A percentile compares a stretch with the other conserved stretches of the same genome.
These are phyloP conservation scores for Patella caerulea DNA, from an alignment of 2,888 invertebrate genomes.

Conservation along the genomic window DNA sequence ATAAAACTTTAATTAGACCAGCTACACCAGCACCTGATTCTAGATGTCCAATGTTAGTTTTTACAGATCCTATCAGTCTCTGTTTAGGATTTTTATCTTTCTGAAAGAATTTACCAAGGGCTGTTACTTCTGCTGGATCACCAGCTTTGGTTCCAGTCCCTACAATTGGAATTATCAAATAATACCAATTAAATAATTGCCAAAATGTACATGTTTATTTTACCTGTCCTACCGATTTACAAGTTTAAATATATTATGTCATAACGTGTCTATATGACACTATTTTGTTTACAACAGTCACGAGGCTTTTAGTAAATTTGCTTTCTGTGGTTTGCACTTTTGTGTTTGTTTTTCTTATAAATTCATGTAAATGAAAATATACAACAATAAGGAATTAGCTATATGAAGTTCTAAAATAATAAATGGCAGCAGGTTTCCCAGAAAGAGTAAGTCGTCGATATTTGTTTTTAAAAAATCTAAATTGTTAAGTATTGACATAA, in stretches of 20 bases:
- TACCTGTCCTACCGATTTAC: no score
- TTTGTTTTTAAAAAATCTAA: background rate
- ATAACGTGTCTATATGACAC: no score
- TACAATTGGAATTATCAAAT: slow-evolving; percentile 21
- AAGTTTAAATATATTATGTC: no score
- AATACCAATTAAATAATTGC: no score
- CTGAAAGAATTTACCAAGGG: slow-evolving; percentile 45
- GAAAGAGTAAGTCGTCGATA: no score
- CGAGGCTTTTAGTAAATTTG: background rate
- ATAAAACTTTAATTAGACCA: slow-evolving; percentile 48
- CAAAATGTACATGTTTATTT: no score
- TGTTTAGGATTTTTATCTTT: background rate
- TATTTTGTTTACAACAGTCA: no score
- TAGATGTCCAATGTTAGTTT: slow-evolving; percentile 54
- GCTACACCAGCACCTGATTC: slow-evolving; percentile 51
- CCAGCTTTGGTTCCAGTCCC: slow-evolving; percentile 58
- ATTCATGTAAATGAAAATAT: no score
- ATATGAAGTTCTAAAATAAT: no score
- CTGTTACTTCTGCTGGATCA: slow-evolving; percentile 51
- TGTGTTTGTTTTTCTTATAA: no score
- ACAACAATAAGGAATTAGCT: background rate
- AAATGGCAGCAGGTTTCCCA: no score
- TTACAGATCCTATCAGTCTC: slow-evolving; percentile 47
- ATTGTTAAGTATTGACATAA: background rate
- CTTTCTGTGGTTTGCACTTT: background rate